A percentile compares a stretch with the other conserved stretches of the same genome.
These are phyloP conservation scores for Dysmachus trigonus DNA, from an alignment of 2,888 invertebrate species.

Conservation along the genomic window DNA sequence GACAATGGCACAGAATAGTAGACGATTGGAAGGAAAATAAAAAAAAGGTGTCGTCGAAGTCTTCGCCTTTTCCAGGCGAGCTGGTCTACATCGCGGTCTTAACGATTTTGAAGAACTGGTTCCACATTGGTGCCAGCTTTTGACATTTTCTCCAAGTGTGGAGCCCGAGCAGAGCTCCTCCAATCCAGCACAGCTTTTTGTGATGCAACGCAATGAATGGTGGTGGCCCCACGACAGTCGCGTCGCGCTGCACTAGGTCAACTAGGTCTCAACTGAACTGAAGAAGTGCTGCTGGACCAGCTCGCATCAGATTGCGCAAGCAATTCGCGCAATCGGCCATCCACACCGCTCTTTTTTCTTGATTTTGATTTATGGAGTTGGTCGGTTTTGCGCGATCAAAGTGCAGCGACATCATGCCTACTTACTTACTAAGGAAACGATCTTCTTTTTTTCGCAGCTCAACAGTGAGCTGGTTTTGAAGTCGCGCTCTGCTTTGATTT, in stretches of 20 bases:
- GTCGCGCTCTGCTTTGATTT: background rate
- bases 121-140: background rate
- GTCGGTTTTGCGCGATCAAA: background rate
- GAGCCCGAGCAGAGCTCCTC: background rate
- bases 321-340: background rate
- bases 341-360: background rate
- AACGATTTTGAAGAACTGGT: background rate
- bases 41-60: background rate
- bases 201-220: background rate
- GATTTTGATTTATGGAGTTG: background rate
- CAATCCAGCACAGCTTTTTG: background rate
- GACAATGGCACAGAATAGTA: background rate
- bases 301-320: background rate
- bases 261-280: background rate
- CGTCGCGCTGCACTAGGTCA: background rate
- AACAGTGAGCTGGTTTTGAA: background rate
- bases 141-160: background rate
- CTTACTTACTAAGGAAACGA: background rate
- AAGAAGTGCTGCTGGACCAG: background rate
- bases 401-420: background rate
- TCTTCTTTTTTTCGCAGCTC: background rate
- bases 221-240: background rate
- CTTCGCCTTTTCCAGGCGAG: background rate
- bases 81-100: background rate
- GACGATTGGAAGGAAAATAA: too few relatives aligned